Evolutionary conservation across 2,888 invertebrate species (phyloP).

Genomic region (Nomada flava): DNA sequence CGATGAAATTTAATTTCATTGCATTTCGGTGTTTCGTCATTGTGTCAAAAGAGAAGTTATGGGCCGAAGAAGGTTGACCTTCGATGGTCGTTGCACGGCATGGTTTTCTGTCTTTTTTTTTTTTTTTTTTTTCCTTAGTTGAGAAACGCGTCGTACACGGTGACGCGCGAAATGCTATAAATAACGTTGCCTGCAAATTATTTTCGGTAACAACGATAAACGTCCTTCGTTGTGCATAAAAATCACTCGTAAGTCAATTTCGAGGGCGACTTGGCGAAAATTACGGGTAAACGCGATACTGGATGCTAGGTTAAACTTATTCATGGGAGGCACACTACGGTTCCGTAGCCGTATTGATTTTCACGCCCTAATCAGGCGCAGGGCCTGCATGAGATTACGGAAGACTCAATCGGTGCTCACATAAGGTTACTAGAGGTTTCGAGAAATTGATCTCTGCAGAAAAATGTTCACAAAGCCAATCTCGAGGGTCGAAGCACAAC

Average conservation of each 20-base stretch:
- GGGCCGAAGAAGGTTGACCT: slow-evolving; percentile 70
- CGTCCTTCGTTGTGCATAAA: slow-evolving; percentile 41
- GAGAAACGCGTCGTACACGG: slow-evolving; percentile 57
- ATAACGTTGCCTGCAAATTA: slow-evolving; percentile 78
- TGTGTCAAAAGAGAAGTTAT: slow-evolving; percentile 53
- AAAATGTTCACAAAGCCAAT: slow-evolving; percentile 52
- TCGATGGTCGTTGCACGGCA: slow-evolving; percentile 70
- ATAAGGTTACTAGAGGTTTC: slow-evolving; percentile 13
- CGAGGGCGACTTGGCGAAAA: neutral
- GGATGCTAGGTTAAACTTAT: slow-evolving; percentile 79
- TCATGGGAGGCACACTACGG: slow-evolving; percentile 73
- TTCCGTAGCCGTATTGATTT: slow-evolving; percentile 81
- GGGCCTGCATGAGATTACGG: slow-evolving; percentile 54
- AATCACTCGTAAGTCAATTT: slow-evolving; percentile 28
- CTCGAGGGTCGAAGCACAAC: slow-evolving; percentile 53
- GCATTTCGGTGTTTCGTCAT: slow-evolving; percentile 38
- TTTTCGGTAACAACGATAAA: slow-evolving; percentile 72
- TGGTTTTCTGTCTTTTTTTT: slow-evolving; percentile 58
- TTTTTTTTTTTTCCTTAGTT: slow-evolving; percentile 44
- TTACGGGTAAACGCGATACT: slow-evolving; percentile 50
- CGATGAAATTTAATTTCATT: slow-evolving; percentile 7
- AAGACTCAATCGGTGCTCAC: slow-evolving; percentile 31
- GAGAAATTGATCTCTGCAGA: slow-evolving; percentile 25
- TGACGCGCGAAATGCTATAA: slow-evolving; percentile 78
- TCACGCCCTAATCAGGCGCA: slow-evolving; percentile 79